Evolutionary conservation across 1,140 invertebrate species (phyloP), one percentile per base, ranked within the genome.

Genomic region (Nixonia krombeini): DNA sequence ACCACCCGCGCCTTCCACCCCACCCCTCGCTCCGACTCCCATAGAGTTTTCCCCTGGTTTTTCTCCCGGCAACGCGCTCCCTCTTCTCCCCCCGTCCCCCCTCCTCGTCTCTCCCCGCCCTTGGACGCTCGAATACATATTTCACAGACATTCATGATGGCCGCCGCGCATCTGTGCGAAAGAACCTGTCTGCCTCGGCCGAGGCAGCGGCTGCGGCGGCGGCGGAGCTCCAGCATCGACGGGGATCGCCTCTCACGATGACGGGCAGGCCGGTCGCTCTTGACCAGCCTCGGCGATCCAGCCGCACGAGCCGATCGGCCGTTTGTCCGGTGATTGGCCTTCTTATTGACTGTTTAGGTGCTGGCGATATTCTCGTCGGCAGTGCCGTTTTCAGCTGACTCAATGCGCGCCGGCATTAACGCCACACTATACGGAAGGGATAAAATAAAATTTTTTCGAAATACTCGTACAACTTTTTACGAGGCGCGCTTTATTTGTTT

Each of bases 131-230:
- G 76, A 85, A 84, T 85, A 85, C 84, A 85, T 85, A 85, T 85
- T 85, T 85, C 80, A 85, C 84, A 78, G 81, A 77, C 82, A 84
- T 85, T 84, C 84, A 85, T 85, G 84, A 85, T 85, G 84, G 84
- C 83, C 82, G 84, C 79, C 83, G 78, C 79, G 77, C 82, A 84
- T 83, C 82, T 84, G 81, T 82, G 76, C 78, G 77, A n/a, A n/a
- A n/a, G n/a, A 83, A 84, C 84, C 80, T 82, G 82, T 81, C 80
- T 80, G 75, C 68, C 61, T 47, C 56, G 67, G 51, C 55, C 47
- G 45, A 51, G 69, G 71, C 63, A 52, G 59, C 73, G 71, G n/a
- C n/a, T n/a, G n/a, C n/a, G n/a, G n/a, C n/a, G n/a, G n/a, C n/a
- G n/a, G n/a, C n/a, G n/a, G n/a, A n/a, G n/a, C n/a, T n/a, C n/a